Conservation (phyloP, 2,888 invertebrate genomes). For the Danaus chrysippus region DNA sequence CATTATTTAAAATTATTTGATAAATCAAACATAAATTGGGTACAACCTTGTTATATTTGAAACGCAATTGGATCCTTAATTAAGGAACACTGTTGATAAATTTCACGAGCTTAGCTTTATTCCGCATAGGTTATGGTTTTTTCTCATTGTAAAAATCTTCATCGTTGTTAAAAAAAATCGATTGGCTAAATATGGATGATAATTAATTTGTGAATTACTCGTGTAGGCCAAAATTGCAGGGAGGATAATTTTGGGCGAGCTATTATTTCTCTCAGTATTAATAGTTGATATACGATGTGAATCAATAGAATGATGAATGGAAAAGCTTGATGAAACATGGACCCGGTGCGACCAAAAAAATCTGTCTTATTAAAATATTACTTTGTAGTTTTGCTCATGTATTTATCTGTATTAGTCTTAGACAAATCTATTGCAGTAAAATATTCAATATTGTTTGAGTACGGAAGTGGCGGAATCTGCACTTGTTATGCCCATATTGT, state of each 20-base stretch:
- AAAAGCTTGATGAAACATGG: constrained; percentile 52
- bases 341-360: constrained; percentile 52
- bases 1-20: constrained; percentile 3
- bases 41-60: not conserved
- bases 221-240: constrained; percentile 72
- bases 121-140: not conserved
- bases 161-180: not conserved
- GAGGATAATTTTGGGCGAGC: constrained; percentile 59
- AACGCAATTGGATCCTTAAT: constrained; percentile 1
- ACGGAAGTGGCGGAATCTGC: not conserved
- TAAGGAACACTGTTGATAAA: constrained; percentile 3
- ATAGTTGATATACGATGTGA: constrained; percentile 52
- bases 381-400: not conserved
- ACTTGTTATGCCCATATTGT: no score
- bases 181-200: not conserved
- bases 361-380: not conserved
- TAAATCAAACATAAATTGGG: not conserved
- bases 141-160: constrained; percentile 4
- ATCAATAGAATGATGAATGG: constrained; percentile 43
- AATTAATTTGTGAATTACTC: constrained; percentile 45
- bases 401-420: not conserved
- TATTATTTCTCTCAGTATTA: constrained; percentile 72
- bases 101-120: constrained; percentile 3
- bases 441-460: not conserved
- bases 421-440: no score